A percentile compares a stretch with the other conserved stretches of the same genome.
These are phyloP conservation scores for Drosophila kepulauana DNA, from an alignment of 1,140 invertebrate genomes.

Conservation along the genomic window DNA sequence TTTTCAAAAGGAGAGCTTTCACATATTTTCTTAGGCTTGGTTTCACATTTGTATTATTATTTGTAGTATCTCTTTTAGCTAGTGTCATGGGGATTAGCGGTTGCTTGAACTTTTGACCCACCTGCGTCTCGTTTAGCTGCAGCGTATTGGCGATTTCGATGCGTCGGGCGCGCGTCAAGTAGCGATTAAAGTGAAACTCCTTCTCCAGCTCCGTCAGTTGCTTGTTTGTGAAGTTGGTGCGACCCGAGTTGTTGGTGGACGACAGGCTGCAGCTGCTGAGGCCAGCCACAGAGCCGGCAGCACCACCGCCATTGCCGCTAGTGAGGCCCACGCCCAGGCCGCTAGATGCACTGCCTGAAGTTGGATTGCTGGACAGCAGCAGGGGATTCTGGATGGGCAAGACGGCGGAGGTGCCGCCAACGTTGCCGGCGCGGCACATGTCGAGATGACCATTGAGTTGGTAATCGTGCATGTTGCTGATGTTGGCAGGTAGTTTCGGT, in stretches of 20 bases:
- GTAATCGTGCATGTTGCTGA: slow-evolving; percentile 86
- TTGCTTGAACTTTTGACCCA: slow-evolving; percentile 68
- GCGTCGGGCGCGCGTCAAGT: slow-evolving; percentile 96
- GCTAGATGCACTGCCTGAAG: slow-evolving; percentile 74
- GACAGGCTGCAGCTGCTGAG: slow-evolving; percentile 70
- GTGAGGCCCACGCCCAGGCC: slow-evolving; percentile 34
- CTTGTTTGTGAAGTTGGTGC: slow-evolving; percentile 99
- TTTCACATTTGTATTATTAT: neutral
- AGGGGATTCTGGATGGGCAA: slow-evolving; percentile 85
- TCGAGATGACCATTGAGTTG: slow-evolving; percentile 82
- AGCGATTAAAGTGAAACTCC: slow-evolving; percentile 99
- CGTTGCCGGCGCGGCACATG: slow-evolving; percentile 70
- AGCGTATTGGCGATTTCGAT: slow-evolving; percentile 99
- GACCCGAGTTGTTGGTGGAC: slow-evolving; percentile 91
- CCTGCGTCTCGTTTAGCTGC: slow-evolving; percentile 98
- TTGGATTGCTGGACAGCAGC: slow-evolving; percentile 75
- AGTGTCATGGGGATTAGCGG: neutral
- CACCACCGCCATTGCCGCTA: slow-evolving; percentile 34
- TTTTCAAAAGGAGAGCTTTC: too few species aligned
- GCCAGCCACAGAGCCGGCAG: slow-evolving; percentile 22
- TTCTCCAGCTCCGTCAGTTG: slow-evolving; percentile 99
- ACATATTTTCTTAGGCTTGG: too few species aligned
- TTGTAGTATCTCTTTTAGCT: neutral
- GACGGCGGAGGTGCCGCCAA: slow-evolving; percentile 43
- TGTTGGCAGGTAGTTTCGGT: slow-evolving; percentile 88